Evolutionary conservation across 1,140 invertebrate species (phyloP), one percentile per base, ranked within the genome.

Genomic region (Coptotermes formosanus): DNA sequence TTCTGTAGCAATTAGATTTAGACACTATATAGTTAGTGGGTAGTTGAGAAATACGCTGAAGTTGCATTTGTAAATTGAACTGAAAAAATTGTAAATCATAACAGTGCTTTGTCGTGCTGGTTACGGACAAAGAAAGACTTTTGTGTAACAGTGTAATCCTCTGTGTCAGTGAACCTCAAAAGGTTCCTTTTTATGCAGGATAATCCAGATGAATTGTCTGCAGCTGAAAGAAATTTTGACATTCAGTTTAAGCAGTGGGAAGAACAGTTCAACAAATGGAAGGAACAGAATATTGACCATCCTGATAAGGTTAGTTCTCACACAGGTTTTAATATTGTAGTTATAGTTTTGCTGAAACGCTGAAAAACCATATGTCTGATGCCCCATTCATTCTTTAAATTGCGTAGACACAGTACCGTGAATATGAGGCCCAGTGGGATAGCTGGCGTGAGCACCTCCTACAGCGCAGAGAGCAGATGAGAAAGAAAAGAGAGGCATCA

Each of bases 241-340:
- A 93, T 94, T 85, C 94, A 97, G 89, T 97, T 97, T 89, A 93
- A 94, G 89, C 94, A 96, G 88, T 97, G 96, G 96, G 96, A 97
- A 90, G 93, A 95, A 87, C 94, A 97, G 89, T 97, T 97, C 89
- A 94, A 96, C 88, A 95, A 95, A 88, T 97, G 96, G 96, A 96
- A 96, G 90, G 93, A 94, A 87, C 95, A 96, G 89, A 97, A 97
- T 92, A 94, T 94, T 38, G 96, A 96, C 90, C 96, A 97, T 92
- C 96, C 96, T 25, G 96, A 97, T 89, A 96, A 95, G 91, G 93
- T 94, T 91, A 90, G 89, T 90, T 25, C 9, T 84, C 30, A 48
- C 44, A 12, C 3, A 1, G 21, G 19, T 44, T 84, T 55, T 19
- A 55, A 55, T 55, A 16, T 21, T 55, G 52, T 16, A 16, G 3